Evolutionary conservation across 2,113 vertebrate genomes (phyloP).

Genomic region (Phoenicopterus ruber): DNA sequence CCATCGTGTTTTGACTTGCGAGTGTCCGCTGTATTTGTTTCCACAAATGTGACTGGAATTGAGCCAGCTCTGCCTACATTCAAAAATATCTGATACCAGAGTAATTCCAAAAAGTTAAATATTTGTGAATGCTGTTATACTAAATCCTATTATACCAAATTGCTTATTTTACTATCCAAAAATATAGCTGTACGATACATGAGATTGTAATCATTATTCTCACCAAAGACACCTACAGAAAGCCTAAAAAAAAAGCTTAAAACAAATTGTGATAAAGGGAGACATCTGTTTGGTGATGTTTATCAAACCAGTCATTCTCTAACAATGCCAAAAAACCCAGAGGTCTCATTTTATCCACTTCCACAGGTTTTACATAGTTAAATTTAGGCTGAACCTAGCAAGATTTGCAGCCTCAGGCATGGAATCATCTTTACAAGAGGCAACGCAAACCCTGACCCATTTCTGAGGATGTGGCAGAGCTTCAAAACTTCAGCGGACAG

Average conservation of each 20-base stretch:
- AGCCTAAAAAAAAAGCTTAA: background rate
- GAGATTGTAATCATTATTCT: background rate
- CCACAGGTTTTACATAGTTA: background rate
- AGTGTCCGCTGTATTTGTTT: background rate
- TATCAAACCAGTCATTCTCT: background rate
- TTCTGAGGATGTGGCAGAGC: background rate
- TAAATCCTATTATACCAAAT: background rate
- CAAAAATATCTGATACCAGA: background rate
- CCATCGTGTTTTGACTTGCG: background rate
- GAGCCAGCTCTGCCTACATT: background rate
- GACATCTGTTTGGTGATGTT: no score
- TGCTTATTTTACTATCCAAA: background rate
- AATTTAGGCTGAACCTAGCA: background rate
- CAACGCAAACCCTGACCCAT: background rate
- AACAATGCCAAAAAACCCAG: background rate
- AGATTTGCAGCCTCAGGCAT: background rate
- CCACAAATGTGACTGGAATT: background rate
- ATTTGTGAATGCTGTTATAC: background rate
- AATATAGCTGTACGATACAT: background rate
- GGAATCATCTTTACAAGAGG: background rate
- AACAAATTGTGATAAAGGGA: background rate
- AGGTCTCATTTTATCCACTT: background rate
- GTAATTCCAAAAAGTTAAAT: background rate
- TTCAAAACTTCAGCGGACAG: background rate
- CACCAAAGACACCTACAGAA: background rate